Evolutionary conservation across 2,113 vertebrate genomes (phyloP), one percentile per base, ranked within the genome.

Genomic region (Isurus oxyrinchus): DNA sequence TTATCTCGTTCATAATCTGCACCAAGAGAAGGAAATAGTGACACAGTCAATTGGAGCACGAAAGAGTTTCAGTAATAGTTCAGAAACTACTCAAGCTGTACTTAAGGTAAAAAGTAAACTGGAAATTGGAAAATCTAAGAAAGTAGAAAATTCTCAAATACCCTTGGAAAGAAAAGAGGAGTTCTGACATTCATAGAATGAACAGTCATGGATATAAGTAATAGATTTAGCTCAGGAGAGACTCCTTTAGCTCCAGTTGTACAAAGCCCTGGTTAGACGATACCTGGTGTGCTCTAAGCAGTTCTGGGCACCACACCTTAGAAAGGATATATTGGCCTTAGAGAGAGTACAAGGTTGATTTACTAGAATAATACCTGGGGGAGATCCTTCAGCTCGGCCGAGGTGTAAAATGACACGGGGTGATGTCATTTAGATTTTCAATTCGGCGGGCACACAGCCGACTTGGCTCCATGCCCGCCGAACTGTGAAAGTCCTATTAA

Each of bases 1-100:
- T 99, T 97, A 99, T 99, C 96, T 99, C 98, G 0, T 98, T 98
- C 99, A 99, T 99, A 94, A 99, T 98, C 99, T 99, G 96, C 0
- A 44, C 96, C 0, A 35, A 7, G 79, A 96, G 40, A 0, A 87
- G 96, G 76, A 0, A 96, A 25, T n/a, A 13, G 90, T 40, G 87
- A 90, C 11, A 57, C 53, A 57, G 25, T 13, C 27, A 27, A 53
- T 23, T 35, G 94, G 23, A 59, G 16, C 55, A 63, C 0, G 1
- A 40, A 1, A 5, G 27, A 19, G 63, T 16, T 66, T 76, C 72
- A 76, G 72, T 35, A 76, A 76, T 11, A 76, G 27, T 49, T 76
- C 55, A 49, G 55, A 76, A 81, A 23, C 2, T 6, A 55, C 10
- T 66, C 69, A 53, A 66, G 8, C 35, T 44, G 19, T n/a, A n/a